These are phyloP conservation scores for Platycheirus albimanus DNA, from an alignment of 2,888 invertebrate species.

Conservation along the genomic window DNA sequence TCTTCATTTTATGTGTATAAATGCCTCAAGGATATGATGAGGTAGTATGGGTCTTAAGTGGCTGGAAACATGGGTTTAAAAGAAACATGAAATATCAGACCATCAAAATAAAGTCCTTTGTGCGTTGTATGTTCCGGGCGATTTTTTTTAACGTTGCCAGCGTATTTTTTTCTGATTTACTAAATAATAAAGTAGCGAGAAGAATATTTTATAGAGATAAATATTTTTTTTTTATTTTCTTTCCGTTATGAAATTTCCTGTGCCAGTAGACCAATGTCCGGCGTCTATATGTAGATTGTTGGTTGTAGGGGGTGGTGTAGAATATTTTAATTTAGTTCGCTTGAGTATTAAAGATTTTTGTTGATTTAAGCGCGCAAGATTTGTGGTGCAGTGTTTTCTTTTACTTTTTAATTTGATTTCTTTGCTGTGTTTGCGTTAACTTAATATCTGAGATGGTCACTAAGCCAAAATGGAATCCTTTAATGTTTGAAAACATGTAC, in stretches of 20 bases:
- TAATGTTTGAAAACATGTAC: no score
- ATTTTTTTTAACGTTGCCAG: constrained; percentile 8
- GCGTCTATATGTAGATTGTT: neutral
- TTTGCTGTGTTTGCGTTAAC: no score
- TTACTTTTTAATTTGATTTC: no score
- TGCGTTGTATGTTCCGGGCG: constrained; percentile 32
- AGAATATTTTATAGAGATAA: constrained; percentile 8
- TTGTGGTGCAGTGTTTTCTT: neutral
- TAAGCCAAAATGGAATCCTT: no score
- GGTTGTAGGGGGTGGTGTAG: neutral
- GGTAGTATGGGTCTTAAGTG: constrained; percentile 61
- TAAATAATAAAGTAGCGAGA: constrained; percentile 35
- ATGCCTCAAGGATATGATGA: constrained; percentile 58
- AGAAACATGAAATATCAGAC: constrained; percentile 62
- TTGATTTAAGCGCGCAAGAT: constrained; percentile 41
- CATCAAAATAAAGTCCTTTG: constrained; percentile 56
- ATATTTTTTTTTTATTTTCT: no score
- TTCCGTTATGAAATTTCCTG: no score
- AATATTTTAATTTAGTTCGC: constrained; percentile 53
- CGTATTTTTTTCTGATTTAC: constrained; percentile 39
- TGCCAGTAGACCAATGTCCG: constrained; percentile 3
- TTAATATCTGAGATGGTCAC: no score
- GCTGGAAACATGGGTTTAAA: constrained; percentile 41
- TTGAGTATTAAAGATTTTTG: constrained; percentile 37
- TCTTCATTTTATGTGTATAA: constrained; percentile 41